Evolutionary conservation across 2,888 invertebrate species (phyloP), one percentile per base, ranked within the genome.

Genomic region (Limnephilus marmoratus): DNA sequence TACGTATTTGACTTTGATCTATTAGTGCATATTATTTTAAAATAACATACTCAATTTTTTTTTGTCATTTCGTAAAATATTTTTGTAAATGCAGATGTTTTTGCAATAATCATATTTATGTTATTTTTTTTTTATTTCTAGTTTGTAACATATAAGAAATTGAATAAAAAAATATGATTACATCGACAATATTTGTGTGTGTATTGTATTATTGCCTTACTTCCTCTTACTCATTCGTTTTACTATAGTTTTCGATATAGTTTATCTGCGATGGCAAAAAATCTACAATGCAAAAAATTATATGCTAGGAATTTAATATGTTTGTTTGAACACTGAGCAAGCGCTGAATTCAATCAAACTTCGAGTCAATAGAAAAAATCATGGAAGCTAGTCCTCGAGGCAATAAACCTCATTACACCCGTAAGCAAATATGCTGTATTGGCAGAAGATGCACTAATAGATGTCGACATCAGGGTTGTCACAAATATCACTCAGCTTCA

Each of bases 391-490:
- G 53, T 18, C 53, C 53, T 18, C 53, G 18, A 81, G 31, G 31
- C 29, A 29, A 34, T 34, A 82, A 82, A 15, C 34, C 34, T 34
- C 29, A 34, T 82, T 82, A 82, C 82, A 82, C 34, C 0, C 29
- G 34, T 34, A 34, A 13, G 34, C 13, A 34, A 82, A 82, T 82
- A 31, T 4, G 13, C 45, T 1, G n/a, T 45, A 29, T 86, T 49
- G 86, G 24, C 41, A n/a, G 86, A 34, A 11, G 85, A 68, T 88
- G 45, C 81, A 85, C 80, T 83, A 68, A 53, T 87, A 81, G 31
- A 81, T 89, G 89, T 88, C 88, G 81, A 53, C 81, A 91, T 89
- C 49, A 88, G 37, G 80, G 81, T 82, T 91, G 87, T 83, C 53
- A 91, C 41, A 87, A 81, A 87, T 81, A 81, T 81, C 49, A 31